Evolutionary conservation across 1,140 invertebrate genomes (phyloP), one percentile per base, ranked within the genome.

Genomic region (Zaprionus kolodkinae): DNA sequence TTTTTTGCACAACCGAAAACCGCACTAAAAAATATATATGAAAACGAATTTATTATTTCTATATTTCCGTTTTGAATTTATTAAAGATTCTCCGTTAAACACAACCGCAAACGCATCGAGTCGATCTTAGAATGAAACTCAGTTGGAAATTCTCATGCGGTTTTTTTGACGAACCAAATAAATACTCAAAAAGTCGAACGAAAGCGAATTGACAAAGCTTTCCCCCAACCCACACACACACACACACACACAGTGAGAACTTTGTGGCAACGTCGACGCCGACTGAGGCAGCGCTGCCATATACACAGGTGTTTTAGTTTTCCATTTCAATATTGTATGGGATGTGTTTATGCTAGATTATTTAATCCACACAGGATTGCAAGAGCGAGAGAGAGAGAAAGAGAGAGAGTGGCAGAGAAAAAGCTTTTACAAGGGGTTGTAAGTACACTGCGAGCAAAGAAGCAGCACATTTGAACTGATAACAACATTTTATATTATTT

Each of bases 271-370:
- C 69, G 9, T 17, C 21, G 57, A 55, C 54, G 21, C n/a, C 56
- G 45, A 63, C 48, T 52, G 69, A 79, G 62, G 79, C 83, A 71
- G 80, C 68, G 69, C 73, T 69, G 64, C 63, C 78, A 89, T 88
- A 69, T 88, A 85, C 81, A 88, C 85, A 88, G 85, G 85, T 88
- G 85, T 88, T 88, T 88, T 74, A 68, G 74, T 55, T 72, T 76
- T 89, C 54, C 80, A 72, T 73, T 89, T 85, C 61, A 61, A 82
- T 78, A 76, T 85, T 33, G 33, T 72, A 78, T 75, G 69, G 81
- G 76, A 80, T 78, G 70, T 63, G 73, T 76, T 73, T 78, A 76
- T 72, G 65, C 71, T 82, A 68, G 61, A 79, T 68, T 79, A 79
- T 79, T 87, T 79, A 86, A 79, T 79, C 48, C 71, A 56, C 12